Evolutionary conservation across 2,113 vertebrate genomes (phyloP), one percentile per base, ranked within the genome.

Genomic region (Malurus cyaneus): DNA sequence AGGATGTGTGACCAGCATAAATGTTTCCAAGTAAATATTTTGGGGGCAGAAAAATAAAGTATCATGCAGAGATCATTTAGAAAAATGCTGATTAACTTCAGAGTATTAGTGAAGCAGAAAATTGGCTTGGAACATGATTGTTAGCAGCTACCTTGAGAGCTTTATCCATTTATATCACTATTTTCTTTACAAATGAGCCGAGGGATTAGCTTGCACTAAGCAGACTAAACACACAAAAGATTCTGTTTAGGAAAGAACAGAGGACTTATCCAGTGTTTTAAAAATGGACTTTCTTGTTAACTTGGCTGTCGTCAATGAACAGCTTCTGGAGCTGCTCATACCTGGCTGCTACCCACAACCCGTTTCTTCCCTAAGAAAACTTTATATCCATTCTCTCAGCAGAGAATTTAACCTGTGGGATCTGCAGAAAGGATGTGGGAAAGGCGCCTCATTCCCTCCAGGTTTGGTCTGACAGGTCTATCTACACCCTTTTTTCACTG

Each of bases 101-200:
- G 49, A 91, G 57, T 73, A 81, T 72, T 91, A 94, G 31, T 60
- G 92, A 93, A 91, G 86, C 91, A 94, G 80, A 91, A 97, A 91
- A 93, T 92, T 94, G 91, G 44, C 65, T 91, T 91, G 65, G 73
- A 96, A 84, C 41, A 39, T 28, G 65, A 86, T 74, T 89, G 61
- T 91, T 94, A 92, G 92, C 73, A 84, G 83, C 64, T 93, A 80
- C 70, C 89, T 86, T 73, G 77, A 96, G 88, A 84, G 91, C 60
- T 88, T 88, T 89, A 95, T 83, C 78, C 80, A 57, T 71, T 93
- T 93, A 84, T 72, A 85, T 59, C 52, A 64, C 42, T 82, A 53
- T 93, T 93, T 91, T 91, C 89, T 77, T 84, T 72, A 85, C 61
- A 89, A 94, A 95, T 87, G 80, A 97, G 76, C 39, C 0, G 0